Evolutionary conservation across 2,113 vertebrate species (phyloP), one percentile per base, ranked within the genome.

Genomic region (Python bivittatus): DNA sequence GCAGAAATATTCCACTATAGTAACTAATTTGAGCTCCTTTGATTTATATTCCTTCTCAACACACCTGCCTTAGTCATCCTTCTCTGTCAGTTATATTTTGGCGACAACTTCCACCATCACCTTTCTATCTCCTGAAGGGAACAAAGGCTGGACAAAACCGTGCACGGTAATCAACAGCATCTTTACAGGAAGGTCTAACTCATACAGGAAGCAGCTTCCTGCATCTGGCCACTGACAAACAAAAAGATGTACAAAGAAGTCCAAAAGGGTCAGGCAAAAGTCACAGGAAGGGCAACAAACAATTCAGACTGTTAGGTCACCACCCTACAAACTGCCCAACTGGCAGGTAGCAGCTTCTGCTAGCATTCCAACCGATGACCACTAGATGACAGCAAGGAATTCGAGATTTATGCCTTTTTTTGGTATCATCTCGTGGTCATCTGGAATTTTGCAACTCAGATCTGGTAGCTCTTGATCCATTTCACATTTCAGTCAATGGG

Each of bases 141-240:
- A 92, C 54, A 84, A 86, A 53, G 33, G 83, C 15, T 23, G 13
- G 13, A 23, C 54, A 85, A 89, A 89, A 27, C 23, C 57, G 64
- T 3, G 4, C 20, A 42, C 64, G 72, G n/a, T 54, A 52, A 92
- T 92, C 87, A 92, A 92, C 83, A 79, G 8, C 57, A 64, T 85
- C 54, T 53, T 58, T 89, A 85, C 91, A 92, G 72, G 72, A 92
- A 92, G 87, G 56, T 44, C 87, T 84, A 61, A 89, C 88, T 89
- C 57, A 64, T 84, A 61, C 29, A 89, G 79, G 60, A 79, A 84
- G 79, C 20, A 1, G 57, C 12, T 92, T 92, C 88, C 88, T 92
- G 79, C 88, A 85, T 61, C 44, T 88, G 42, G 44, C 86, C 64
- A 64, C 79, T 83, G 33, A 61, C 54, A 84, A 54, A 56, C 88